Evolutionary conservation across 2,797 vertebrate species (phyloP).

Genomic region (Pelodytes ibericus): DNA sequence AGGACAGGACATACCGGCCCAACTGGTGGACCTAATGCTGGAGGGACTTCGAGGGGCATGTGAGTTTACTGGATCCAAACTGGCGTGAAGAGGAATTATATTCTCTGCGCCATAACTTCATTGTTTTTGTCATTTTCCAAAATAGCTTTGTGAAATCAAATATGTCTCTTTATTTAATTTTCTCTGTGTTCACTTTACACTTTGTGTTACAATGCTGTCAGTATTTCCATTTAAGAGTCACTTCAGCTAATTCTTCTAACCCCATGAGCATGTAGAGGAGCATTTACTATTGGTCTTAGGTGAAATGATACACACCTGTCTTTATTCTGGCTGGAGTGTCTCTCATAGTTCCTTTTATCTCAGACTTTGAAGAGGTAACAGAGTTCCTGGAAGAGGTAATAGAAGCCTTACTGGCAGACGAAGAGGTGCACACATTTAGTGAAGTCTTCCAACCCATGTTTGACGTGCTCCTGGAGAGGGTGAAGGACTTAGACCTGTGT

Average conservation of each 20-base stretch:
- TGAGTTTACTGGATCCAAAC: conserved; percentile 70
- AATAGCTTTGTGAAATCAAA: too few species aligned
- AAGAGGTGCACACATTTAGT: conserved; percentile 92
- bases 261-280: too few species aligned
- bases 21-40: conserved; percentile 92
- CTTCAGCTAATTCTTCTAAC: too few species aligned
- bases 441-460: conserved; percentile 93
- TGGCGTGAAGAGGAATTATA: too few species aligned
- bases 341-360: neutral
- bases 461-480: conserved; percentile 84
- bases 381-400: conserved; percentile 94
- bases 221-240: too few species aligned
- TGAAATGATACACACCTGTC: neutral
- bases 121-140: too few species aligned
- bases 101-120: too few species aligned
- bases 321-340: neutral
- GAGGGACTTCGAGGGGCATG: conserved; percentile 83
- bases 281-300: too few species aligned
- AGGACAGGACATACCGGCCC: conserved; percentile 89
- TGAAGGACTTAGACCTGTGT: conserved; percentile 93
- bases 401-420: conserved; percentile 80
- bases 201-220: too few species aligned
- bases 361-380: conserved; percentile 87
- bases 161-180: too few species aligned
- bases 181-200: too few species aligned